Base-by-base conservation (phyloP, 2,888 invertebrate genomes). In the Laspeyria flexula region DNA sequence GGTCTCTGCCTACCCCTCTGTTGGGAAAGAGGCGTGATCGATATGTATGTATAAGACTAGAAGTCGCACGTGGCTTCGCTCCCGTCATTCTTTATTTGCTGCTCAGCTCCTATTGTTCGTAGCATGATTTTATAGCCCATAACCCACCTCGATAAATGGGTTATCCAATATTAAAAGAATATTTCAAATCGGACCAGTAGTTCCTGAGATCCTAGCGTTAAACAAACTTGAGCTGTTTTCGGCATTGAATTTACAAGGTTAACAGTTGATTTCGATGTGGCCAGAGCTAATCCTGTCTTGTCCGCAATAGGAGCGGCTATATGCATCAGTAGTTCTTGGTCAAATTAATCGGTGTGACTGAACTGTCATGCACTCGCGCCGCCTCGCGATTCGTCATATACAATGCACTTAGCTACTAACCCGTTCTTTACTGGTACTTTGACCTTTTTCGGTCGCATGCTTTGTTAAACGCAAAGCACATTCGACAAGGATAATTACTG, bases 281-380 rank as follows among this genome's bases (percentile, higher is more conserved):
- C 37, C 52, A 40, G 35, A 45, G 58, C 49, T 52, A 63, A 65
- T 57, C 55, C 55, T 30, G 43, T 54, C 53, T 63, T 57, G 35
- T 48, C 42, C 44, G 48, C 43, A 34, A 48, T 50, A 68, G 77
- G 74, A 56, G 65, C 55, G 69, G 53, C 56, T 67, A 63, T 64
- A 75, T 65, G 72, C 74, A 49, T 51, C 62, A 61, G 40, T 63
- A 65, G 48, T 55, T 58, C 53, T 60, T 60, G 43, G 42, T 67
- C 60, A 56, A 65, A 71, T 67, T 75, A 73, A 75, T 73, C 71
- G 71, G 73, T 73, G 77, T 78, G 73, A 75, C 70, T 79, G 77
- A 81, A 77, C 77, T 77, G 77, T 69, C 73, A 73, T 79, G 74
- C 70, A 72, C 73, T 71, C 68, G 37, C 25, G 43, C 60, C 59